Evolutionary conservation across 2,113 vertebrate genomes (phyloP).

Genomic region (Oryzias javanicus): DNA sequence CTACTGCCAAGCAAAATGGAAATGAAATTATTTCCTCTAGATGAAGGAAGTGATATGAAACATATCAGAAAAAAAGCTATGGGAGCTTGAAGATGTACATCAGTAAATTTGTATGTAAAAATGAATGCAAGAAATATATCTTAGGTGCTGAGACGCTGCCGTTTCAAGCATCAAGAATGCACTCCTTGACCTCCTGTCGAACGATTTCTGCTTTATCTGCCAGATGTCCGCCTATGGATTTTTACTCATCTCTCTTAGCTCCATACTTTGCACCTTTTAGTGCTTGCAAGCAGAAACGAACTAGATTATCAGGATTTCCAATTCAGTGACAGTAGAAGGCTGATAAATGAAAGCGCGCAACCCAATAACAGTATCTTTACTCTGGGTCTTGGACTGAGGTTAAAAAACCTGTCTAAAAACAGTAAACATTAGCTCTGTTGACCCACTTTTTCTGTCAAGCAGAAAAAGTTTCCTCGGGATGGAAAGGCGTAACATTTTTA

Average conservation of each 20-base stretch:
- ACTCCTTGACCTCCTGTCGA: neutral
- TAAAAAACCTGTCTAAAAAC: too few species aligned
- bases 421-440: too few species aligned
- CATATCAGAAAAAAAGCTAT: slow-evolving; percentile 3
- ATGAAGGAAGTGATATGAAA: slow-evolving; percentile 28
- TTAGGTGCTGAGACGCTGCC: neutral
- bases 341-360: too few species aligned
- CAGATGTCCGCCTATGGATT: slow-evolving; percentile 4
- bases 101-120: neutral
- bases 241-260: neutral
- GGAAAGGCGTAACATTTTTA: too few species aligned
- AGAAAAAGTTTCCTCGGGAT: too few species aligned
- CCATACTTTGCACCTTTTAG: slow-evolving; percentile 4
- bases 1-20: slow-evolving; percentile 10
- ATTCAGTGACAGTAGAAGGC: too few species aligned
- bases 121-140: slow-evolving; percentile 3
- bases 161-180: slow-evolving; percentile 17
- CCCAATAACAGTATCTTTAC: too few species aligned
- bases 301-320: neutral
- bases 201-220: neutral
- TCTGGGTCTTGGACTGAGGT: too few species aligned
- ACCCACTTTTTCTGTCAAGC: too few species aligned
- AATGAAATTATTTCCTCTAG: slow-evolving; percentile 42
- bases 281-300: neutral
- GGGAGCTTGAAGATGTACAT: slow-evolving; percentile 2